Percentiles rank a stretch among this genome's conserved stretches.
Conservation (phyloP, 2,888 invertebrate species). For the Sylvicola cinctus region DNA sequence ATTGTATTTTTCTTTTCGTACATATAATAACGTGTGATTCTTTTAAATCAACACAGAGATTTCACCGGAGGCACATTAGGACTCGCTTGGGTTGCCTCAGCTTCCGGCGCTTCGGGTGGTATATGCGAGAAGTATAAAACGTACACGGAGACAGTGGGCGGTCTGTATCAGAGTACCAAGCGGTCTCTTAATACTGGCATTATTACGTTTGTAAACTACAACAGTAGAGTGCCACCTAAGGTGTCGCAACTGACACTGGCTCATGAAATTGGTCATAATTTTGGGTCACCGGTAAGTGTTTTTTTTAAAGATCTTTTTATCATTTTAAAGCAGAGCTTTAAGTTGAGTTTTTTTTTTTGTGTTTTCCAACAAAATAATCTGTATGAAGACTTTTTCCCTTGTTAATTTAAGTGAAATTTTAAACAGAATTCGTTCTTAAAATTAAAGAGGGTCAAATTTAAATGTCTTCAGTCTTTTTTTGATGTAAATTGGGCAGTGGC, state of each 20-base stretch:
- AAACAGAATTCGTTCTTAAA: too few relatives aligned
- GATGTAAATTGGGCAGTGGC: too few relatives aligned
- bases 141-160: conserved; percentile 88
- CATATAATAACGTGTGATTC: too few relatives aligned
- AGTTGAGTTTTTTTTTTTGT: not conserved
- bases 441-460: too few relatives aligned
- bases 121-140: conserved; percentile 97
- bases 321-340: not conserved
- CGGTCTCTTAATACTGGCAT: conserved; percentile 95
- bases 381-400: not conserved
- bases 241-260: conserved; percentile 95
- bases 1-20: too few relatives aligned
- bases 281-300: conserved; percentile 78
- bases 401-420: too few relatives aligned
- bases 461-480: too few relatives aligned
- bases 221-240: conserved; percentile 88
- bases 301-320: too few relatives aligned
- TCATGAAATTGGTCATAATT: conserved; percentile 98
- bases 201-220: conserved; percentile 97
- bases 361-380: conserved; percentile 1
- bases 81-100: conserved; percentile 97
- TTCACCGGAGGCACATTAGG: conserved; percentile 97
- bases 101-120: conserved; percentile 93
- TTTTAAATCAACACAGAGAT: conserved; percentile 35
- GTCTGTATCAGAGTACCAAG: conserved; percentile 84